phyloP scores from a whole-genome alignment of 2,888 invertebrate genomes.

The Cataglyphis albicans region DNA sequence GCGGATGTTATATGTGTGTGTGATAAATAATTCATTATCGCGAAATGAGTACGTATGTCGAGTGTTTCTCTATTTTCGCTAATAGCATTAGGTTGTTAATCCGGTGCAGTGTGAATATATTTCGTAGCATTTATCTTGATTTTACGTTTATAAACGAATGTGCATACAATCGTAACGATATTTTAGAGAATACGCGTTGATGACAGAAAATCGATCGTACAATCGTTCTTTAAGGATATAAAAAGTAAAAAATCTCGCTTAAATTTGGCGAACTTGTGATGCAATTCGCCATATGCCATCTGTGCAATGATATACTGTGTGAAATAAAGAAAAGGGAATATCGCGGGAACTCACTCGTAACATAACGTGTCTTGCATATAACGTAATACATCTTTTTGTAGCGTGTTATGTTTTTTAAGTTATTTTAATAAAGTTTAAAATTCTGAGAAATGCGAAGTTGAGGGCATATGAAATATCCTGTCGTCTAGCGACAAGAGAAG shows the following conservation, averaged over 20 bases:
- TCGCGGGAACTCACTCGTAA: neutral
- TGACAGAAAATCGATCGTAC: neutral
- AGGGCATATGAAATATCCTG: neutral
- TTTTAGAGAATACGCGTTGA: neutral
- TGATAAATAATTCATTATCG: conserved; percentile 11
- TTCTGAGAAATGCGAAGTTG: neutral
- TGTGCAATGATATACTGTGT: neutral
- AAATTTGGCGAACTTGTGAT: neutral
- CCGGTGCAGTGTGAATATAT: neutral
- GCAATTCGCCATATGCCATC: neutral
- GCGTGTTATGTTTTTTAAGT: neutral
- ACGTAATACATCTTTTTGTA: neutral
- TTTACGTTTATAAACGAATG: neutral
- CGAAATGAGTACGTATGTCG: neutral
- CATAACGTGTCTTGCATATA: neutral
- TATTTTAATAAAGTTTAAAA: conserved; percentile 13
- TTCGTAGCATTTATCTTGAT: neutral
- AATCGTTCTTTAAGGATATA: neutral
- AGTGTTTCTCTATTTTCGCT: conserved; percentile 2
- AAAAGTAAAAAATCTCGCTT: neutral
- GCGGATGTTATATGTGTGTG: neutral
- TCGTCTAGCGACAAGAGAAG: neutral
- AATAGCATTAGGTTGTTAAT: neutral
- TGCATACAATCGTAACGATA: neutral
- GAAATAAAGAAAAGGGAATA: no score